Conservation (phyloP, 1,140 invertebrate genomes). For the Holotrichia oblita region DNA sequence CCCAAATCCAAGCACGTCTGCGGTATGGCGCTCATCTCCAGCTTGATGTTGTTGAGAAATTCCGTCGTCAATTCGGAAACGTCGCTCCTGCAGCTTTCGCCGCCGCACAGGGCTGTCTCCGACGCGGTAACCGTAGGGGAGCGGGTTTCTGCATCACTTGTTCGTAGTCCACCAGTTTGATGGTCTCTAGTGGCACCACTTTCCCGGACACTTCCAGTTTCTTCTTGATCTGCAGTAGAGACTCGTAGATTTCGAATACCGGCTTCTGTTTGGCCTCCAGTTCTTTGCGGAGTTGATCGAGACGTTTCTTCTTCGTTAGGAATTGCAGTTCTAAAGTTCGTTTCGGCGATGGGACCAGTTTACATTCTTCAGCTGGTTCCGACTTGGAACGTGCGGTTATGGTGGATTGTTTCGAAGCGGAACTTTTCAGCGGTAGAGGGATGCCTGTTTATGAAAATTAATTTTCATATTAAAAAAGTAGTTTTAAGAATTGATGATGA, state of each 20-base stretch:
- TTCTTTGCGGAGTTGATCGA: slow-evolving; percentile 52
- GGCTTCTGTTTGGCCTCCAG: slow-evolving; percentile 54
- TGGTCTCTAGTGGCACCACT: slow-evolving; percentile 28
- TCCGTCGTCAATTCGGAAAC: background rate
- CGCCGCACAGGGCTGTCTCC: background rate
- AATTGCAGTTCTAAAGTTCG: slow-evolving; percentile 57
- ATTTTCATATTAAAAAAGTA: background rate
- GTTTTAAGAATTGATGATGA: no score
- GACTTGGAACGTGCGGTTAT: slow-evolving; percentile 5
- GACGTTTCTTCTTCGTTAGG: slow-evolving; percentile 54
- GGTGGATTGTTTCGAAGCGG: slow-evolving; percentile 11
- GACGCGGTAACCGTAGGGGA: background rate
- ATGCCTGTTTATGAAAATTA: background rate
- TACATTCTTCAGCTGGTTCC: background rate
- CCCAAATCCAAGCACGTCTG: slow-evolving; percentile 2
- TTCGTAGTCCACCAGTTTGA: slow-evolving; percentile 26
- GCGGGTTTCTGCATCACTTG: background rate
- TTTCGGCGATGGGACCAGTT: slow-evolving; percentile 44
- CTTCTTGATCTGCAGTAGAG: slow-evolving; percentile 54
- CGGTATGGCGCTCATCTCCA: slow-evolving; percentile 18
- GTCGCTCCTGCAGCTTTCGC: background rate
- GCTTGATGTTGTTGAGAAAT: slow-evolving; percentile 4
- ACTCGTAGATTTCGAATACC: slow-evolving; percentile 53
- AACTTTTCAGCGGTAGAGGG: slow-evolving; percentile 26
- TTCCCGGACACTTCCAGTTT: slow-evolving; percentile 55